Evolutionary conservation across 2,113 vertebrate genomes (phyloP).

Genomic region (Saguinus imperator): DNA sequence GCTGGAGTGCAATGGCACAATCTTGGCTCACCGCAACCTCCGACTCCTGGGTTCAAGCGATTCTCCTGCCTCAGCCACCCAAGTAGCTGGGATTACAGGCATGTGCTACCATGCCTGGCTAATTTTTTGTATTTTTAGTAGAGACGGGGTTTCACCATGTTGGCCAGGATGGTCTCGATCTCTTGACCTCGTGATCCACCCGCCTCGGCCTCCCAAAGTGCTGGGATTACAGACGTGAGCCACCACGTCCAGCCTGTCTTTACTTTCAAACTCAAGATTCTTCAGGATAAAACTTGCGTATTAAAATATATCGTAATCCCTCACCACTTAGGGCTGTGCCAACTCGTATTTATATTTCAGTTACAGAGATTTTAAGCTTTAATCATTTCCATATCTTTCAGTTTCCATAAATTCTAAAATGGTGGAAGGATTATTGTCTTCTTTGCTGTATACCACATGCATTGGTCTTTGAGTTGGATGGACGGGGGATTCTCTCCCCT

Average conservation of each 20-base stretch:
- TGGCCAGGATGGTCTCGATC: no score
- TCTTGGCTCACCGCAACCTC: no score
- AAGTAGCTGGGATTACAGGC: no score
- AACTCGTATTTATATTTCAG: not conserved
- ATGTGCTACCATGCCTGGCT: no score
- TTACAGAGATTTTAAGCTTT: not conserved
- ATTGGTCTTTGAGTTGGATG: not conserved
- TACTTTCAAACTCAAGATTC: not conserved
- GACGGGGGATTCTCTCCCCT: not conserved
- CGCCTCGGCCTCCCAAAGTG: no score
- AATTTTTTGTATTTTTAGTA: no score
- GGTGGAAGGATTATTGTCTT: not conserved
- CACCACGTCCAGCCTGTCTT: not conserved
- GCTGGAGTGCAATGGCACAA: no score
- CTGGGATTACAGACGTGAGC: no score
- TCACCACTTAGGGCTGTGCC: not conserved
- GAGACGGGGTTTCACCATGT: no score
- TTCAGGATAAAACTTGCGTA: not conserved
- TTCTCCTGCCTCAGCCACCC: no score
- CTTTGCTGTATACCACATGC: not conserved
- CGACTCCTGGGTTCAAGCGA: no score
- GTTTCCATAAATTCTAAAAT: not conserved
- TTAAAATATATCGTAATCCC: not conserved
- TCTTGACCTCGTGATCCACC: no score
- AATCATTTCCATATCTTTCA: not conserved